phyloP scores from a whole-genome alignment of 2,113 vertebrate species.

The Pedetes capensis region DNA sequence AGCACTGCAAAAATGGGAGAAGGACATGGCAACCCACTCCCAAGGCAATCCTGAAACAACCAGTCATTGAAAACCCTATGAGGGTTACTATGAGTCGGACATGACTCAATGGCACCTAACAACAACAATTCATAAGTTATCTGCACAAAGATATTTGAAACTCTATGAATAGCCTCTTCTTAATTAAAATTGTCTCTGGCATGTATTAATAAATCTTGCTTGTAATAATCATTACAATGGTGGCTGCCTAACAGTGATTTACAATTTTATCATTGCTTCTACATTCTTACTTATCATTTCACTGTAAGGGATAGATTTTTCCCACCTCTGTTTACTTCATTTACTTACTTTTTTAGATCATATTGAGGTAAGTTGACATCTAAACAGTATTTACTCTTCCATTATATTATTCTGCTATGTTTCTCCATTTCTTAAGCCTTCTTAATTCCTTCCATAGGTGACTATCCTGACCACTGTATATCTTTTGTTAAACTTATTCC shows the following conservation, averaged over 20 bases:
- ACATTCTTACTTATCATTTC: neutral
- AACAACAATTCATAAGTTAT: neutral
- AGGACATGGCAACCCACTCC: too few relatives aligned
- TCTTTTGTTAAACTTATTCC: neutral
- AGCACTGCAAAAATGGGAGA: too few relatives aligned
- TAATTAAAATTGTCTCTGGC: neutral
- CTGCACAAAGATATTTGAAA: too few relatives aligned
- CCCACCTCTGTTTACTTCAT: neutral
- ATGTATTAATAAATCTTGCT: neutral
- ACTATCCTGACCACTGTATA: neutral
- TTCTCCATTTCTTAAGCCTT: neutral
- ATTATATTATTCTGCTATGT: neutral
- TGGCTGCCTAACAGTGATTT: neutral
- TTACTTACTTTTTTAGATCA: neutral
- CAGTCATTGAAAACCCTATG: too few relatives aligned
- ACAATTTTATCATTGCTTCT: neutral
- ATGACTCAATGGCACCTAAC: too few relatives aligned
- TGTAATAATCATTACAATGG: neutral
- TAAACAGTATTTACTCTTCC: neutral
- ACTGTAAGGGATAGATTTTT: neutral
- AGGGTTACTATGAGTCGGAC: too few relatives aligned
- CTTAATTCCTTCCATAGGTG: neutral
- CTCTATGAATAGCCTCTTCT: neutral
- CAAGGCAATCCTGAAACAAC: too few relatives aligned
- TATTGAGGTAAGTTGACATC: neutral